Base-by-base conservation (phyloP, 2,113 vertebrate species). In the Pyxicephalus adspersus region DNA sequence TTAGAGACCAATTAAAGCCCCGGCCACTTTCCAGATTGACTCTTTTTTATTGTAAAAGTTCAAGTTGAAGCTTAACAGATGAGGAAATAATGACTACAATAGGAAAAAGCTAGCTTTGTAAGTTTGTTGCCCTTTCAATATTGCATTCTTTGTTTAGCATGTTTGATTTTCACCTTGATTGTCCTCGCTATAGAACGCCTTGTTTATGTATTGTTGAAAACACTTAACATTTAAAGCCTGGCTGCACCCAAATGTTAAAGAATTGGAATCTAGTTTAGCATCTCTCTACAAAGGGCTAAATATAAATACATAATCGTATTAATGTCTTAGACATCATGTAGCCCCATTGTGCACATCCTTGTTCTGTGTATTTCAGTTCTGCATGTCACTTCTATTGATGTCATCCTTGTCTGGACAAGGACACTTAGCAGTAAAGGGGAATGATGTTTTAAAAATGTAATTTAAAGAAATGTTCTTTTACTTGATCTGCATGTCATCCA, bases 401-500 rank as follows among this genome's bases (percentile, higher is more conserved):
- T 55, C 50, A 72, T 54, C 51, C n/a, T 23, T 68, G 23, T 7
- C 50, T 34, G 20, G 70, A 73, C 26, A 31, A 58, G 54, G 26
- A 73, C 15, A 23, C 50, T 20, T 20, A 19, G 25, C 23, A 34
- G 5, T 20, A 29, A 51, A 25, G 13, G 34, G 50, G 23, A 29
- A 9, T 18, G 51, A 55, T 72, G 26, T 55, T 55, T 72, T 8
- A 28, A 72, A 72, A 72, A 51, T 72, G 51, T 55, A n/a, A 72
- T 72, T 72, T 72, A 3, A 29, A 55, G 25, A 66, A 55, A 70
- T 11, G 51, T 2, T 71, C 54, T 26, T 6, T 55, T 29, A 26
- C 25, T 72, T 19, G 20, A 29, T 72, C 68, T 72, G 50, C 38
- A 25, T 50, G 26, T 55, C 51, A 72, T 17, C 51, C 55, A 18